Evolutionary conservation across 2,113 vertebrate species (phyloP).

Genomic region (Tichodroma muraria): DNA sequence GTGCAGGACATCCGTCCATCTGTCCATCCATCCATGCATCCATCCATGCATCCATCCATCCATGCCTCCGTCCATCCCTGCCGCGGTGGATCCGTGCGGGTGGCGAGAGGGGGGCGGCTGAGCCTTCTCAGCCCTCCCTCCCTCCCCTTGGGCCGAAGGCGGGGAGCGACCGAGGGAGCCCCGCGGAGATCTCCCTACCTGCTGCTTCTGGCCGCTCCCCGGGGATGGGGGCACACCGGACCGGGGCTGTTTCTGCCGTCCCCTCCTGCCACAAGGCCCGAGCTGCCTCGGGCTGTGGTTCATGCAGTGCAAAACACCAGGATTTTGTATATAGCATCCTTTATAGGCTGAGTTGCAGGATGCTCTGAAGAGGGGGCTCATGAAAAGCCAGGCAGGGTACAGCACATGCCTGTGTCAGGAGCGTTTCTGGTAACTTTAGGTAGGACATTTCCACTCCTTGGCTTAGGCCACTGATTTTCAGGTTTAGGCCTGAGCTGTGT

Average conservation of each 20-base stretch:
- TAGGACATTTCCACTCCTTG: not conserved
- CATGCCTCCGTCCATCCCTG: not conserved
- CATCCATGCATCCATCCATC: not conserved
- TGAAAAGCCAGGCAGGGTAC: not conserved
- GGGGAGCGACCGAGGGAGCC: too few species aligned
- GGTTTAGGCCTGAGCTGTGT: not conserved
- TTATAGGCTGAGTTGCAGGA: accelerated
- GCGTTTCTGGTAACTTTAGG: accelerated
- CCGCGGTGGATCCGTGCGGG: not conserved
- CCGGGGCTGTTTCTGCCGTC: not conserved
- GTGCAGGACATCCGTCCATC: not conserved
- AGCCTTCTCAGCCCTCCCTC: not conserved
- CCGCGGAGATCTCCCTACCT: not conserved
- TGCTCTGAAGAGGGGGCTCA: not conserved
- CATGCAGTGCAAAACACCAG: not conserved
- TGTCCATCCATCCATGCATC: not conserved
- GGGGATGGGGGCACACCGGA: too few species aligned
- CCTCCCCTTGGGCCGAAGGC: not conserved
- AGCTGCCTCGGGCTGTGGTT: not conserved
- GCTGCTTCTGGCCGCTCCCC: not conserved
- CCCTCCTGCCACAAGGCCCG: not conserved
- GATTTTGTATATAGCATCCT: not conserved
- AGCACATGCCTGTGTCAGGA: accelerated
- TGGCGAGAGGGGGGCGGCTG: not conserved
- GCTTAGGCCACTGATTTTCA: not conserved